phyloP scores from a whole-genome alignment of 2,113 vertebrate genomes.

The Sebastes schlegelii region DNA sequence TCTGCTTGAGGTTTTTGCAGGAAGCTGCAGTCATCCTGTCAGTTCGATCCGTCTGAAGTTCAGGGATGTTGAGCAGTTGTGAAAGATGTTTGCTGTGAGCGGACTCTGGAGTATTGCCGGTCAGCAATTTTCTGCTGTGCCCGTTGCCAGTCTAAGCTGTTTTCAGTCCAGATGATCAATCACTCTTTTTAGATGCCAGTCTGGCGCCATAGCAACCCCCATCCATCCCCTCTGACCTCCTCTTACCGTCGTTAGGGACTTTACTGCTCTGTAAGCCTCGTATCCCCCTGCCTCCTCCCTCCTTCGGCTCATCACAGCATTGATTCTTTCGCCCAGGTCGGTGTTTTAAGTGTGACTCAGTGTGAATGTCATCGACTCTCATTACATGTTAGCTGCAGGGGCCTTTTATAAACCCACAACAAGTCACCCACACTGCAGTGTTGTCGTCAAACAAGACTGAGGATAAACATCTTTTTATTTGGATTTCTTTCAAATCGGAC shows the following conservation, averaged over 20 bases:
- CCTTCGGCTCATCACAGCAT: constrained; percentile 37
- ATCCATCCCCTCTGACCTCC: constrained; percentile 23
- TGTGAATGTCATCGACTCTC: constrained; percentile 12
- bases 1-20: background rate
- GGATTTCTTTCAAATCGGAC: background rate
- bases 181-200: constrained; percentile 7
- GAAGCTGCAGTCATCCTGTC: constrained; percentile 7
- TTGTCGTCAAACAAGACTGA: background rate
- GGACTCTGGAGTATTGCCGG: background rate
- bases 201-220: background rate
- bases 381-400: constrained; percentile 25
- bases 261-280: constrained; percentile 23
- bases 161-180: constrained; percentile 26
- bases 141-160: constrained; percentile 10
- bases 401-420: constrained; percentile 1
- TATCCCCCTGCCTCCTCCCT: background rate
- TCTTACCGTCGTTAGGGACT: background rate
- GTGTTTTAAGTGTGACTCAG: constrained; percentile 50
- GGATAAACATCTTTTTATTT: background rate
- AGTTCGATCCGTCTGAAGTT: constrained; percentile 16
- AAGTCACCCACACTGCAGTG: constrained; percentile 30
- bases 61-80: constrained; percentile 1
- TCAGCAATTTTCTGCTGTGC: constrained; percentile 42
- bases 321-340: constrained; percentile 12
- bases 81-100: constrained; percentile 19